Base-by-base conservation (phyloP, 2,797 vertebrate species). In the Arrhamphus sclerolepis region DNA sequence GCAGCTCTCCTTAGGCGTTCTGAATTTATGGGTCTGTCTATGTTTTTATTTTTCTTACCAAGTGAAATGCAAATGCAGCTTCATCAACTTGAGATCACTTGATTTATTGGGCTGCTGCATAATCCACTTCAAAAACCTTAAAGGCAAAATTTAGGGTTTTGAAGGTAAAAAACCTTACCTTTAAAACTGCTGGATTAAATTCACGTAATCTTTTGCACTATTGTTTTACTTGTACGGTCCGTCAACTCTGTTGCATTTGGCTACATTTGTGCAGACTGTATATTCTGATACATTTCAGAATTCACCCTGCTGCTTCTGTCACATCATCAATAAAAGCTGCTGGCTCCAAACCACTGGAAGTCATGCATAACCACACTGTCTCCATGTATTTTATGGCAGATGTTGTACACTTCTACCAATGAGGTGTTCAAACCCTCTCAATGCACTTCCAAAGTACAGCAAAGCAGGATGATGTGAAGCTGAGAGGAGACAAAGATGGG, bases 361-460 rank as follows among this genome's bases (percentile, higher is more conserved):
- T 21, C 29, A 28, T 47, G 60, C 42, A 21, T n/a, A n/a, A n/a
- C 14, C 24, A 31, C 17, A 49, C n/a, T 29, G 38, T 24, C 47
- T 22, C 47, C 62, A 55, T 28, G 16, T 49, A 44, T 22, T 43
- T 17, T 24, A 49, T 46, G 56, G 48, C 43, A 18, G 47, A 64
- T 18, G 39, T 7, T 51, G 24, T 38, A 14, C 34, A 7, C 16
- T 26, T 31, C 19, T 22, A 29, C 11, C 29, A 31, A 39, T 7
- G 42, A 38, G 21, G 28, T 19, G 7, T 38, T 17, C 39, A 18
- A 53, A 19, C 18, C 5, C 14, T 34, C 48, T 46, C 29, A 28
- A 22, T 18, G 22, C 17, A n/a, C n/a, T n/a, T n/a, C n/a, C n/a
- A n/a, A n/a, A n/a, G n/a, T 34, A 34, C 31, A 34, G 31, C 10